Base-by-base conservation (phyloP, 92 coral and sea anemone species). In the Paramuricea clavata region DNA sequence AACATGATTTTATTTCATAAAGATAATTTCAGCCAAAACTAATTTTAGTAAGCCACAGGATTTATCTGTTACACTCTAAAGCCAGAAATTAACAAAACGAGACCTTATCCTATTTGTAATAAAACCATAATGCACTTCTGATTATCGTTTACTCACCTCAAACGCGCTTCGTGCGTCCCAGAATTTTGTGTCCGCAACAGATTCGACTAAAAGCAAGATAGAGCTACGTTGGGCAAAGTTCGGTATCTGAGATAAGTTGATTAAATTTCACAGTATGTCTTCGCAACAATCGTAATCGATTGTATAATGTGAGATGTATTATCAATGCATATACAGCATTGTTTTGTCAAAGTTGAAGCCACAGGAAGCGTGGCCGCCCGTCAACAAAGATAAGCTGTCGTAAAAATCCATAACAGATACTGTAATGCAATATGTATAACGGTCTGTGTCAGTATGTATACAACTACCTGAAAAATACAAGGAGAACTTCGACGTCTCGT, bases 241-340 rank as follows among this genome's bases (percentile, higher is more conserved):
- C 72, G 39, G 19, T 28, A 33, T 54, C 72, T 65, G 39, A 16
- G 22, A 12, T 65, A 27, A 65, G 39, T 65, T 65, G 72, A 65
- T 65, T 65, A 65, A 65, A 65, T 65, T 65, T 65, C 72, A 65
- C 72, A 65, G 72, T 65, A 65, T 65, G 70, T 0, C 4, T 22
- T 5, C 36, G 0, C 7, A 26, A 62, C 10, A 39, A 65, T 65
- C 28, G n/a, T 65, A 11, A 65, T 65, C 72, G 19, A 21, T 19
- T 28, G 72, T 31, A 28, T 6, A 65, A 65, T 19, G 21, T 8
- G 19, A 65, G 22, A 28, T 1, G 41, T 16, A 65, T 65, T 65
- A 62, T 26, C 36, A 26, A 26, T 28, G 31, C 21, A 33, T 33
- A 11, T 65, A 12, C 72, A 65, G 35, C n/a, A 62, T 26, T 26